A percentile compares a stretch with the other conserved stretches of the same genome.
phyloP scores from a whole-genome alignment of 2,113 vertebrate species.

The Melanerpes aurifrons region DNA sequence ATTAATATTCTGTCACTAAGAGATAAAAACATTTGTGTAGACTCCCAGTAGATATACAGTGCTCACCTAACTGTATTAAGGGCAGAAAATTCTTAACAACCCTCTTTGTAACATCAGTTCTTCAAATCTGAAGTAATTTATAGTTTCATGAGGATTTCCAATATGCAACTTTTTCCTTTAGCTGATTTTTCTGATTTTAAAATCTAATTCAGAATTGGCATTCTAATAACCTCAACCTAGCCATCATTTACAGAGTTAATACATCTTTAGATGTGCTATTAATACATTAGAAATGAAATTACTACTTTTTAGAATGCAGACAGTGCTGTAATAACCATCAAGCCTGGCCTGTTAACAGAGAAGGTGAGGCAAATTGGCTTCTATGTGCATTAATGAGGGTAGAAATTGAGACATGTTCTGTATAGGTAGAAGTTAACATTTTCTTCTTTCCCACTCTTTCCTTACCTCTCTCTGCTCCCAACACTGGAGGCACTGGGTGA shows the following conservation, averaged over 20 bases:
- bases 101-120: not conserved
- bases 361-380: not conserved
- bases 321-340: not conserved
- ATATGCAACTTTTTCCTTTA: not conserved
- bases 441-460: not conserved
- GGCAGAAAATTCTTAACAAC: not conserved
- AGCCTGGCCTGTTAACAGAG: not conserved
- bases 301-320: not conserved
- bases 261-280: not conserved
- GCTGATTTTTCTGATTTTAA: slow-evolving; percentile 13
- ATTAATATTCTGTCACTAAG: slow-evolving; percentile 37
- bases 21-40: slow-evolving; percentile 15
- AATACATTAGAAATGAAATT: not conserved
- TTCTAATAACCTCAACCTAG: not conserved
- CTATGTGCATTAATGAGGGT: not conserved
- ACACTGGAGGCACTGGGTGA: slow-evolving; percentile 84
- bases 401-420: not conserved
- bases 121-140: slow-evolving; percentile 1
- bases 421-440: not conserved
- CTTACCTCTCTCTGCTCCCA: slow-evolving; percentile 85
- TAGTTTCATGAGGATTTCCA: not conserved
- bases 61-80: not conserved
- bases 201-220: not conserved
- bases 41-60: not conserved
- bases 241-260: not conserved